A percentile compares a stretch with the other conserved stretches of the same genome.
phyloP scores from a whole-genome alignment of 2,113 vertebrate genomes.

The Alectura lathami region DNA sequence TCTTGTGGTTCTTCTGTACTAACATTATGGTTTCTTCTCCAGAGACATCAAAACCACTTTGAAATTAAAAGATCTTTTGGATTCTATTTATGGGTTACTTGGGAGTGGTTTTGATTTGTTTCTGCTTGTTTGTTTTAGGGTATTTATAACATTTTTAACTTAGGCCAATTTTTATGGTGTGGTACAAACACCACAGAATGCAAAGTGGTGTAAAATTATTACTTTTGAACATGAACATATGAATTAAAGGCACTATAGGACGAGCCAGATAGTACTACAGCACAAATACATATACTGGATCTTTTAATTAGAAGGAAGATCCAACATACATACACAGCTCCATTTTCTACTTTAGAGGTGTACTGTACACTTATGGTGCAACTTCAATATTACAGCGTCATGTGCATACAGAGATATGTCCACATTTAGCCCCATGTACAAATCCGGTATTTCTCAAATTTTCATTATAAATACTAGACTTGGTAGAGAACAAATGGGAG shows the following conservation, averaged over 20 bases:
- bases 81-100: background rate
- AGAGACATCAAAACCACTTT: constrained; percentile 18
- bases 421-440: background rate
- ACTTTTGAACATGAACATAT: background rate
- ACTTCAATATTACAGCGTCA: background rate
- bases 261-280: background rate
- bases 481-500: background rate
- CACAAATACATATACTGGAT: background rate
- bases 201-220: background rate
- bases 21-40: constrained; percentile 13
- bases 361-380: background rate
- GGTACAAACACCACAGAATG: background rate
- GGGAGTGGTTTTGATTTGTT: background rate
- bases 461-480: background rate
- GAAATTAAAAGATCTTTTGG: constrained; percentile 27
- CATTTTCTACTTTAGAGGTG: background rate
- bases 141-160: constrained; percentile 25
- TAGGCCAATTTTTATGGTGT: background rate
- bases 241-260: background rate
- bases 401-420: background rate
- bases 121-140: background rate
- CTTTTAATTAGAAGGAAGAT: background rate
- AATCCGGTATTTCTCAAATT: background rate
- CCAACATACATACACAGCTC: background rate
- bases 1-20: background rate